Base-by-base conservation (phyloP, 1,140 invertebrate genomes). In the Drosophila aff. region DNA sequence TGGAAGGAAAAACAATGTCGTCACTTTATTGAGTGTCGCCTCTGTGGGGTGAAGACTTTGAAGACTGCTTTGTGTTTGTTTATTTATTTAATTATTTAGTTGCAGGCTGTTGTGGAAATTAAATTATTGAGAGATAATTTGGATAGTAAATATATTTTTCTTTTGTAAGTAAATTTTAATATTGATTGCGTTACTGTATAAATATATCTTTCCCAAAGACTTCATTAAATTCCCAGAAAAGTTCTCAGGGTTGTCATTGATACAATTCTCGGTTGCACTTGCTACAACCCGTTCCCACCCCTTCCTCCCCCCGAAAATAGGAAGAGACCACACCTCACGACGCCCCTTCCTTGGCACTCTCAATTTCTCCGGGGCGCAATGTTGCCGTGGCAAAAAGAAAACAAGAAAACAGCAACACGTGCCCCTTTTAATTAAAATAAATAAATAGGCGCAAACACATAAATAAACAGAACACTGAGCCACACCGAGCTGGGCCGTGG, bases 381-480 rank as follows among this genome's bases (percentile, higher is more conserved):
- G 78, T 89, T 90, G 61, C 63, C 69, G 72, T 74, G 79, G 65
- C 61, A 68, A 79, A 89, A 90, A 78, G 78, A 82, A 82, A 85
- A 84, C 81, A 84, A 71, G 69, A 81, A 91, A 91, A 90, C 75
- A 91, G 86, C 79, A 82, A 91, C 86, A 90, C 86, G 86, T 90
- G 86, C 67, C 86, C 61, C 65, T 86, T 90, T 90, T 90, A 90
- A 90, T 90, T 90, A 90, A 90, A 90, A 91, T 90, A 90, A 90
- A 90, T 90, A 90, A 90, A 91, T 75, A 91, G 79, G 63, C 72
- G 82, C 78, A 69, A 90, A 82, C 84, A 61, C 33, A 76, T 75
- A 85, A 84, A 77, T 74, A 86, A 86, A 67, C 74, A 76, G 36
- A 66, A 52, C 21, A 50, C 52, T 52, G 59, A 72, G 38, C 57